These are phyloP conservation scores for Ceuthmochares aereus DNA, from an alignment of 2,113 vertebrate species.

Conservation along the genomic window DNA sequence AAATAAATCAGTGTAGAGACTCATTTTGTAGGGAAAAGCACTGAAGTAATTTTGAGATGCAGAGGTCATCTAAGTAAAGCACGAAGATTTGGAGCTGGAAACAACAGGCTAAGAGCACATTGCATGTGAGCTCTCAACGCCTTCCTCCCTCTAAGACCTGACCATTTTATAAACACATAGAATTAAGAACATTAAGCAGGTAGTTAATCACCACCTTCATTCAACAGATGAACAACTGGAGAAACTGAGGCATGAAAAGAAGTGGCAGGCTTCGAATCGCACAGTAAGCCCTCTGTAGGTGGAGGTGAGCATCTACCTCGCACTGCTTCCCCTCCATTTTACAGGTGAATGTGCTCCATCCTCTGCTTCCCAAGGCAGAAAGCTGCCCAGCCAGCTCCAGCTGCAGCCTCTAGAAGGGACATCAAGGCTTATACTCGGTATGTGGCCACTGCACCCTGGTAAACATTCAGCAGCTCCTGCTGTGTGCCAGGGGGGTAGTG, in stretches of 20 bases:
- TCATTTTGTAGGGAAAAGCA: not conserved
- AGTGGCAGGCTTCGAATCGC: rapidly evolving
- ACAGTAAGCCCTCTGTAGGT: rapidly evolving
- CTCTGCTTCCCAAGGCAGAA: too few species aligned
- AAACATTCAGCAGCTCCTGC: not conserved
- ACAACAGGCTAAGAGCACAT: not conserved
- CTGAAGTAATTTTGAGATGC: not conserved
- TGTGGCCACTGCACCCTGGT: rapidly evolving
- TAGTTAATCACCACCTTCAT: not conserved
- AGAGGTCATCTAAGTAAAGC: not conserved
- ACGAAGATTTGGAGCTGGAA: not conserved
- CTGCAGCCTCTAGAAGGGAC: not conserved
- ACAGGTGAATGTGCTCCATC: rapidly evolving
- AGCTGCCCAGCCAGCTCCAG: not conserved
- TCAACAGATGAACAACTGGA: not conserved
- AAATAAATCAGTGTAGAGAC: not conserved
- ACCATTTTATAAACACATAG: not conserved
- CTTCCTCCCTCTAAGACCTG: not conserved
- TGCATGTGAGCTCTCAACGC: rapidly evolving
- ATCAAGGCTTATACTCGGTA: not conserved
- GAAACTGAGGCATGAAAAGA: not conserved
- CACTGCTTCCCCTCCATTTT: not conserved
- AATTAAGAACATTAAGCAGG: not conserved
- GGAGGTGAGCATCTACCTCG: not conserved
- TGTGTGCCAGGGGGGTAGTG: rapidly evolving